phyloP scores from a whole-genome alignment of 2,113 vertebrate genomes.

The Actinemys pallida region DNA sequence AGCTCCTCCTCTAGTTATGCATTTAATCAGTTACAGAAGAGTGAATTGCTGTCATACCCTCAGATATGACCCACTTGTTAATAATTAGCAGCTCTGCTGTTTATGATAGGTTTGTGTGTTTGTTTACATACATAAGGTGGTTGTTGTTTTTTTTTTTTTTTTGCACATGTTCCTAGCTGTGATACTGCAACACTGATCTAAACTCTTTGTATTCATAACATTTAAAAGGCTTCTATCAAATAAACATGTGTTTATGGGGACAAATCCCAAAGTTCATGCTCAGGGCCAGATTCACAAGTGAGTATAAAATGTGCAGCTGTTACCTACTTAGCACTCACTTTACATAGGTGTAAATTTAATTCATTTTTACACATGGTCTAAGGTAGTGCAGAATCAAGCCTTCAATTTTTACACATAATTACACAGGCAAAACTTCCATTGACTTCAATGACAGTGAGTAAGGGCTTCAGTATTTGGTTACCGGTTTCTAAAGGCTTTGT shows the following conservation, averaged over 20 bases:
- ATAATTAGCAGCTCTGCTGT: background rate
- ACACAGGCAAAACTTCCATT: background rate
- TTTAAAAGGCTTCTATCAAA: background rate
- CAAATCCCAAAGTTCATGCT: background rate
- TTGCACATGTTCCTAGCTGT: background rate
- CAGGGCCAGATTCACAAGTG: background rate
- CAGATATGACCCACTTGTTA: background rate
- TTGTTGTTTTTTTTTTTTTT: too few species aligned
- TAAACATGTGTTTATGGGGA: background rate
- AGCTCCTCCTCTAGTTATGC: conserved; percentile 51
- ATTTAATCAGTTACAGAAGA: background rate
- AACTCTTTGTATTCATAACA: background rate
- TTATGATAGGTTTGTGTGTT: background rate
- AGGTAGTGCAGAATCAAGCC: background rate
- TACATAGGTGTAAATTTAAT: background rate
- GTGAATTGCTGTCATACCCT: conserved; percentile 59
- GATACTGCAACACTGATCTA: background rate
- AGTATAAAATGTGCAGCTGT: background rate
- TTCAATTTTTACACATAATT: background rate
- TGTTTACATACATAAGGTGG: background rate
- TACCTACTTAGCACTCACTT: background rate
- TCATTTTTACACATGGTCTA: background rate
- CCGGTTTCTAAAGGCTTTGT: background rate
- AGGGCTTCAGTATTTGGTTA: background rate
- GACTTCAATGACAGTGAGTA: background rate